Percentiles rank a stretch among this genome's conserved stretches.
phyloP scores from a whole-genome alignment of 2,888 invertebrate species.

The Synanthedon formicaeformis region DNA sequence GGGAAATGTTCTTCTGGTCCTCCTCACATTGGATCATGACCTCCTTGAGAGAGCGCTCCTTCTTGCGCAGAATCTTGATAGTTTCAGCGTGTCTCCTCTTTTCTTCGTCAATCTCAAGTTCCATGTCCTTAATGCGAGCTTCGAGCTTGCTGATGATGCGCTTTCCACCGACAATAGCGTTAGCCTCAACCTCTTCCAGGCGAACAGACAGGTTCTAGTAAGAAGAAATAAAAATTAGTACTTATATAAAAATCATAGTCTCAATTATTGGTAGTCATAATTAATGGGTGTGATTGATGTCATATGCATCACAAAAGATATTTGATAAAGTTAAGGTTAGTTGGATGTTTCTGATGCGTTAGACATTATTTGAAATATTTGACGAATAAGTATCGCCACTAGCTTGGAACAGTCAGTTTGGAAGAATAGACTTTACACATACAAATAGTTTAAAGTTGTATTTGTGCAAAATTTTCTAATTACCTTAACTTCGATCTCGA shows the following conservation, averaged over 20 bases:
- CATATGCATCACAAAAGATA: background rate
- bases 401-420: too few species aligned
- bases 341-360: too few species aligned
- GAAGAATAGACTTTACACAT: too few species aligned
- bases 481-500: constrained; percentile 96
- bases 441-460: too few species aligned
- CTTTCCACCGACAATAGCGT: constrained; percentile 96
- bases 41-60: constrained; percentile 97
- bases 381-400: too few species aligned
- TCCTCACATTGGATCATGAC: constrained; percentile 95
- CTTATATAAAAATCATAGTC: background rate
- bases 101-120: constrained; percentile 95
- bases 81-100: constrained; percentile 97
- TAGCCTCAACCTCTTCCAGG: constrained; percentile 96
- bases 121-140: constrained; percentile 93
- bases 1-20: constrained; percentile 93
- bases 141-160: constrained; percentile 98
- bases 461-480: background rate
- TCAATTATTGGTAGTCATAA: background rate
- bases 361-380: too few species aligned
- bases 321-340: background rate
- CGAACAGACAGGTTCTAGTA: constrained; percentile 85
- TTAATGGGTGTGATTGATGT: background rate
- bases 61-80: constrained; percentile 97
- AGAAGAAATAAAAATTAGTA: constrained; percentile 2